These are phyloP conservation scores for Flexamia atlantica DNA, from an alignment of 2,888 invertebrate species.

Conservation along the genomic window DNA sequence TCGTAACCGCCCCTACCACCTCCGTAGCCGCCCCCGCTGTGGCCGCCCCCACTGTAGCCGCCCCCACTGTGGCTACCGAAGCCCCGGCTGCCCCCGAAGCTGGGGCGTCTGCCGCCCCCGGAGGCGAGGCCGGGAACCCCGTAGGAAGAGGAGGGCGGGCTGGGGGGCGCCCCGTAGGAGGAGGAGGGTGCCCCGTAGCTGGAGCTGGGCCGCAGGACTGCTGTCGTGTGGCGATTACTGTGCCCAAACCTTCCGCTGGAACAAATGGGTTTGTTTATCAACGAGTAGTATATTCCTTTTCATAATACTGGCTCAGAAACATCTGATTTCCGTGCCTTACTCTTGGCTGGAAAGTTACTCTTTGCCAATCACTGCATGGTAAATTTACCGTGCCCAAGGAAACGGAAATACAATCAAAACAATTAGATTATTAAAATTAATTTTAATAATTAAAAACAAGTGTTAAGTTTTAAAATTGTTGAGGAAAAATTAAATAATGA, in stretches of 20 bases:
- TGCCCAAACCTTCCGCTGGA: not conserved
- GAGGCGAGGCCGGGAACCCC: not conserved
- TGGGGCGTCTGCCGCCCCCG: not conserved
- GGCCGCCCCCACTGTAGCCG: not conserved
- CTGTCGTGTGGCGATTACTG: conserved; percentile 1
- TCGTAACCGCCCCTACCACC: not conserved
- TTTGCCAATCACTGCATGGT: no score
- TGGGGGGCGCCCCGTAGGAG: conserved; percentile 33
- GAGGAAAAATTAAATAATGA: no score
- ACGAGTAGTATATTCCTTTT: no score
- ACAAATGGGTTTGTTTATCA: not conserved
- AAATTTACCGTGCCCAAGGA: no score
- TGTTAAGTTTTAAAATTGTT: no score
- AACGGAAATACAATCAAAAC: no score
- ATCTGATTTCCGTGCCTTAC: no score
- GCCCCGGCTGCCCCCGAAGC: not conserved
- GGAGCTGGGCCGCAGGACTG: conserved; percentile 10
- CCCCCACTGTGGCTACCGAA: not conserved
- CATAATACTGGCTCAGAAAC: no score
- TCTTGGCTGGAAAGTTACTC: no score
- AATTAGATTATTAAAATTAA: no score
- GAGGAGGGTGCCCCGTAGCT: conserved; percentile 45
- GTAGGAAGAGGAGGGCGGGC: conserved; percentile 15
- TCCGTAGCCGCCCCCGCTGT: not conserved
- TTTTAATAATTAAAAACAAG: no score